Evolutionary conservation across 2,888 invertebrate genomes (phyloP), one percentile per base, ranked within the genome.

Genomic region (Lutraria lutraria): DNA sequence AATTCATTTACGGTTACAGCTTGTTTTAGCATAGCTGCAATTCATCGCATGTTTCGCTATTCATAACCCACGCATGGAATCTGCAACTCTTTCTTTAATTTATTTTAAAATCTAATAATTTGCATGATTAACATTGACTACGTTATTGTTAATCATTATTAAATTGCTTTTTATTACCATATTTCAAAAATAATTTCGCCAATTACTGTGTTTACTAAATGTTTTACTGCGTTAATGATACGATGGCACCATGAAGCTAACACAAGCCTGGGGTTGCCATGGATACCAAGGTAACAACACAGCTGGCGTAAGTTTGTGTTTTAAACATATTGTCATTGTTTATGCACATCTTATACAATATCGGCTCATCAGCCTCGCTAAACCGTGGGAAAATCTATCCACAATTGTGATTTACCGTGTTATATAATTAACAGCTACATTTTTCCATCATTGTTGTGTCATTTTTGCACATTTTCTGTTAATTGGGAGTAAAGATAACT

Each of bases 291-390:
- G 86, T 56, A 82, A 86, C 86, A 89, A n/a, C 72, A 72, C 89
- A 89, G 89, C 89, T 89, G 89, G 60, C 53, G 52, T 72, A 53
- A 52, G 86, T 83, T 76, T 81, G 85, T 86, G 86, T 89, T 89
- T 89, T 83, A 86, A 89, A 89, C 89, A 89, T 89, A 89, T 82
- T 89, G 89, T 89, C 89, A 86, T 89, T 89, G 89, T 89, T 89
- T 89, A 89, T 86, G 85, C 83, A 29, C 89, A 89, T 89, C 89
- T 79, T 82, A 86, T 86, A 89, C 86, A 86, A 83, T 80, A 83
- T 86, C 76, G 76, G 82, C 82, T 85, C 81, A 81, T 88, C 88
- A 82, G 29, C n/a, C 19, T 34, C n/a, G 80, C 80, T n/a, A 76
- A 34, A 88, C 68, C 88, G 85, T 88, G 88, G 88, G 88, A 88